A percentile compares a stretch with the other conserved stretches of the same genome.
These are phyloP conservation scores for Empidonax traillii DNA, from an alignment of 2,113 vertebrate species.

Conservation along the genomic window DNA sequence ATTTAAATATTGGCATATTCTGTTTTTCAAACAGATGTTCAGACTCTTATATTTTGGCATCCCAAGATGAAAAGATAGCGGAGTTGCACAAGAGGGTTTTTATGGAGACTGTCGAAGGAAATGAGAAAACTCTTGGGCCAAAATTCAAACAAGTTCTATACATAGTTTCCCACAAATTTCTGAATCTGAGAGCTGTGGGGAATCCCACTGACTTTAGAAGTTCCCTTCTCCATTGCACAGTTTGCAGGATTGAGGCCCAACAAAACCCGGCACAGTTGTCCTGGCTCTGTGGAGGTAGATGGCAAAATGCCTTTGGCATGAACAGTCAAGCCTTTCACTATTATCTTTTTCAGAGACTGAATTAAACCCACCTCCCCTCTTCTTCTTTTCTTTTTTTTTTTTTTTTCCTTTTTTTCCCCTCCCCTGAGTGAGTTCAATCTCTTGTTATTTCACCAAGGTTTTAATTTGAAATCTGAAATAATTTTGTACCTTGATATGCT, in stretches of 20 bases:
- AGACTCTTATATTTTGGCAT: constrained; percentile 56
- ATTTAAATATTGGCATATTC: constrained; percentile 60
- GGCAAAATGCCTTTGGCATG: constrained; percentile 33
- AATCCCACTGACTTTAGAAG: constrained; percentile 63
- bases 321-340: not conserved
- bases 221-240: not conserved
- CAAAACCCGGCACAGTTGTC: not conserved
- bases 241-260: not conserved
- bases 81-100: constrained; percentile 58
- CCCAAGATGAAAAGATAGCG: constrained; percentile 58
- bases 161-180: constrained; percentile 61
- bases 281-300: constrained; percentile 13
- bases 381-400: no score
- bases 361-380: not conserved
- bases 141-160: constrained; percentile 56
- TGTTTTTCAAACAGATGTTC: constrained; percentile 55
- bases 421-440: not conserved
- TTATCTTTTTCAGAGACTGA: not conserved
- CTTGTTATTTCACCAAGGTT: not conserved
- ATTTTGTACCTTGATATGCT: not conserved
- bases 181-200: constrained; percentile 42
- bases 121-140: constrained; percentile 61
- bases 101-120: constrained; percentile 59
- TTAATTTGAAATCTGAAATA: constrained; percentile 29
- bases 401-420: not conserved